Base-by-base conservation (phyloP, 2,888 invertebrate genomes). In the Hyposoter dolosus region DNA sequence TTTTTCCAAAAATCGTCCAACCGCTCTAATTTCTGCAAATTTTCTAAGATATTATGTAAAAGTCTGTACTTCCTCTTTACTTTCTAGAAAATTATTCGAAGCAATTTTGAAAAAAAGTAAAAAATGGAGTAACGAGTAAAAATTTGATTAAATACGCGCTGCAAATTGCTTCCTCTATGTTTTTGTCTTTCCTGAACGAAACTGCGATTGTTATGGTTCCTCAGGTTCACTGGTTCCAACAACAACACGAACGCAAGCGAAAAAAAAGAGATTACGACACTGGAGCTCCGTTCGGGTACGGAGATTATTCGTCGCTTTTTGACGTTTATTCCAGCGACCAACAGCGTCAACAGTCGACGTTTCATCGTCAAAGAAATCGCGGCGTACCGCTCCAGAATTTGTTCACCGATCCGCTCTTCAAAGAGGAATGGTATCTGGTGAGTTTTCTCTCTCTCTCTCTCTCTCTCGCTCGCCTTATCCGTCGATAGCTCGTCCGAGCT, bases 381-480 rank as follows among this genome's bases (percentile, higher is more conserved):
- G 93, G 93, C 68, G 89, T 92, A 60, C 90, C 92, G 53, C 89
- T 96, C 0, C 95, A 96, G 84, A 95, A 95, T 69, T 95, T 96
- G 90, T 98, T 98, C 94, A 97, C 98, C 17, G 99, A 99, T 95
- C 98, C 98, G 17, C 95, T 98, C 90, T 99, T 97, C 95, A 97
- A 97, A 93, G 98, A 99, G 94, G 98, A 99, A 95, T 99, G 99
- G 99, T 99, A 99, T 94, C 95, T 99, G 97, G 99, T 99, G 95
- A 97, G 99, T 35, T 4, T 9, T 50, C n/a, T 35, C 50, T 56
- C 19, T 68, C 23, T n/a, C n/a, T 32, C 7, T 53, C 43, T 56
- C 32, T 76, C n/a, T 63, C 43, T 65, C 47, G 40, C 63, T 50
- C 28, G 23, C 3, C 23, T 23, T 12, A 12, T 6, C 7, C 19